Evolutionary conservation across 2,888 invertebrate genomes (phyloP).

Genomic region (Pharmacophagus antenor): DNA sequence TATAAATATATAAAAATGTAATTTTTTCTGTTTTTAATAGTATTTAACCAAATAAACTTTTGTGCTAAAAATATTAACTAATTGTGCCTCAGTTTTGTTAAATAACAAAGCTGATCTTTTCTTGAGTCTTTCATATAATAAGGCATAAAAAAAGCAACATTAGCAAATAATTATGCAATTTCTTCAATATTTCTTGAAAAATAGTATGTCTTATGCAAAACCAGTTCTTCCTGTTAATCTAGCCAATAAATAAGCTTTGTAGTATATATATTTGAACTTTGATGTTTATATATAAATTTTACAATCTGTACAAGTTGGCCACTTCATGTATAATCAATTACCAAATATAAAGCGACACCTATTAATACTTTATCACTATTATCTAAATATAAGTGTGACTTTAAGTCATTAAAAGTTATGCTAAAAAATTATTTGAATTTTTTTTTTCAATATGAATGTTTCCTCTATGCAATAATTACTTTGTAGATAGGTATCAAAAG

Average conservation of each 20-base stretch:
- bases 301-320: constrained; percentile 43
- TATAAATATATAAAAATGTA: constrained; percentile 2
- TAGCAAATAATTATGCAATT: constrained; percentile 30
- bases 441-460: constrained; percentile 15
- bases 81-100: constrained; percentile 28
- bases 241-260: constrained; percentile 45
- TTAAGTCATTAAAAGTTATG: constrained; percentile 35
- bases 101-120: constrained; percentile 33
- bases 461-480: constrained; percentile 27
- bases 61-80: constrained; percentile 30
- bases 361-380: constrained; percentile 31
- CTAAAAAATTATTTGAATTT: constrained; percentile 27
- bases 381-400: constrained; percentile 33
- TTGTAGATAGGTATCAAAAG: constrained; percentile 40
- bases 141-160: constrained; percentile 31
- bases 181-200: constrained; percentile 32
- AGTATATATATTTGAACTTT: constrained; percentile 39
- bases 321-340: constrained; percentile 39
- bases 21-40: constrained; percentile 14
- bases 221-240: constrained; percentile 33
- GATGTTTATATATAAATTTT: constrained; percentile 27
- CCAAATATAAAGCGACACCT: constrained; percentile 34
- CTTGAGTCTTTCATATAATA: no score
- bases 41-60: constrained; percentile 22
- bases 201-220: constrained; percentile 31